phyloP scores from a whole-genome alignment of 2,888 invertebrate species.

The Mylabris sibirica region DNA sequence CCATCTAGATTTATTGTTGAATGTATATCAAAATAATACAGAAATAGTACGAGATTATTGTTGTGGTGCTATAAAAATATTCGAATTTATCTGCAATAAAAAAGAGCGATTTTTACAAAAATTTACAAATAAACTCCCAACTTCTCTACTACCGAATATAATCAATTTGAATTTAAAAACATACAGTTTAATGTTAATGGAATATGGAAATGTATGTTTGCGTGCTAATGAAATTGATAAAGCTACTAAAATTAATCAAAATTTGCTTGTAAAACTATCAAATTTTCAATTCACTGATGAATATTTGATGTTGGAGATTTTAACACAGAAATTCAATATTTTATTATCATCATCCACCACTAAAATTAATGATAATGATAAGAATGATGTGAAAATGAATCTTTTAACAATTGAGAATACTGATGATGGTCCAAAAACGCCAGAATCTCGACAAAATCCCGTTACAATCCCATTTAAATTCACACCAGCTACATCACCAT shows the following conservation, averaged over 20 bases:
- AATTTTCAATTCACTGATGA: neutral
- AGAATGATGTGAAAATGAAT: neutral
- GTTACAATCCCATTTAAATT: neutral
- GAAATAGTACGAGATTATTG: constrained; percentile 17
- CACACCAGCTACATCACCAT: neutral
- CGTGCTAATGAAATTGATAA: neutral
- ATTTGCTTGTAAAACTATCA: neutral
- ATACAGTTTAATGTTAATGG: constrained; percentile 15
- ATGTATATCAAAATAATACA: constrained; percentile 14
- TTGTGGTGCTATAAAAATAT: constrained; percentile 16
- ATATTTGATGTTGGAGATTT: constrained; percentile 17
- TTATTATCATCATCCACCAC: neutral
- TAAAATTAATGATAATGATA: neutral
- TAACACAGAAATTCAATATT: constrained; percentile 20
- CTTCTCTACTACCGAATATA: neutral
- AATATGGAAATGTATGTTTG: constrained; percentile 17
- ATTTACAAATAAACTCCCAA: neutral
- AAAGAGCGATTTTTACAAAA: neutral
- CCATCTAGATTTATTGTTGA: constrained; percentile 5
- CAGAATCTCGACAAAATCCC: constrained; percentile 9
- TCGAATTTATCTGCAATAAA: constrained; percentile 6
- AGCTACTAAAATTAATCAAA: constrained; percentile 16
- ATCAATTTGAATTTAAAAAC: neutral
- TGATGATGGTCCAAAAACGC: constrained; percentile 7
- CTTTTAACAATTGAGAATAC: neutral